Percentiles rank a stretch among this genome's conserved stretches.
Conservation (phyloP, 2,888 invertebrate genomes). For the Dione juno region DNA sequence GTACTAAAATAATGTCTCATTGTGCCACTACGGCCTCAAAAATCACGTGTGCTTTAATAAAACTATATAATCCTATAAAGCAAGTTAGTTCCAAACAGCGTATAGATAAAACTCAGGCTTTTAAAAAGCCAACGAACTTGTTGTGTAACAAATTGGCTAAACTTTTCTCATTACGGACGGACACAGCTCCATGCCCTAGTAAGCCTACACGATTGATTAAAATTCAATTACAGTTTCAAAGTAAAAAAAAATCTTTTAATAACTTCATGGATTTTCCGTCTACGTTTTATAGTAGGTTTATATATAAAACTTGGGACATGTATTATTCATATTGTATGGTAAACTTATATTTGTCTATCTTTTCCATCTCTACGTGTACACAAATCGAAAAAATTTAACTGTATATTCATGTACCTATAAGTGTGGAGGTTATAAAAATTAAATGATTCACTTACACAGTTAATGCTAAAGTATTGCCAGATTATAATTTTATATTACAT, state of each 20-base stretch:
- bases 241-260: not conserved
- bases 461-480: too few species aligned
- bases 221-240: constrained; percentile 23
- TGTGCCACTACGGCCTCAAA: not conserved
- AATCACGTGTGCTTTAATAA: not conserved
- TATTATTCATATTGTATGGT: not conserved
- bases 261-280: not conserved
- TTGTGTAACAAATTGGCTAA: constrained; percentile 25
- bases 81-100: not conserved
- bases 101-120: constrained; percentile 22
- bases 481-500: too few species aligned
- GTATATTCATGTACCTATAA: too few species aligned
- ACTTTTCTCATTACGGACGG: constrained; percentile 37
- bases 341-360: not conserved
- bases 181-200: constrained; percentile 13
- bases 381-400: too few species aligned
- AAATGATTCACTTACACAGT: too few species aligned
- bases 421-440: too few species aligned
- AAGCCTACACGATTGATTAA: constrained; percentile 31
- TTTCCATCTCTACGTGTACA: not conserved
- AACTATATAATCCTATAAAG: constrained; percentile 13
- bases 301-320: not conserved
- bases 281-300: not conserved
- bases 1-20: too few species aligned
- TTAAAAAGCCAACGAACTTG: constrained; percentile 30